phyloP scores from a whole-genome alignment of 2,113 vertebrate genomes.

The Phyllostomus hastatus region DNA sequence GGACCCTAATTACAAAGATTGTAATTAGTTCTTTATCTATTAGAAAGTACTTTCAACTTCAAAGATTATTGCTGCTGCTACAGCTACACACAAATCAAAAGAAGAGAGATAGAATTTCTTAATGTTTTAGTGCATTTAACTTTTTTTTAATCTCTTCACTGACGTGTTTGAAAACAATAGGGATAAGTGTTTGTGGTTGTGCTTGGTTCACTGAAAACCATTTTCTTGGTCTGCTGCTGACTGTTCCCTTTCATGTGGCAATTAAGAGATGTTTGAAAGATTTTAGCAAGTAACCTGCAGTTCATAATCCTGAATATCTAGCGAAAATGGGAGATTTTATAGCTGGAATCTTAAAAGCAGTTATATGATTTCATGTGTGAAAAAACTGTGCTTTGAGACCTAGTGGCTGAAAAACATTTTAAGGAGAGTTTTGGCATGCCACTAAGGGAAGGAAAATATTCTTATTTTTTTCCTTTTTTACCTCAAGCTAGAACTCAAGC shows the following conservation, averaged over 20 bases:
- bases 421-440: not conserved
- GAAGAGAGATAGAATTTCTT: not conserved
- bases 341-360: conserved; percentile 43
- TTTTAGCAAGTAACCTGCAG: conserved; percentile 13
- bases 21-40: not conserved
- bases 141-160: not conserved
- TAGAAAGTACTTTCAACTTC: not conserved
- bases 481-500: not conserved
- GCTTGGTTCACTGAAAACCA: not conserved
- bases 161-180: conserved; percentile 1
- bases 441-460: not conserved
- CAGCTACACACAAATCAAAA: not conserved
- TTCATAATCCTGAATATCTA: not conserved
- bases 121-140: not conserved
- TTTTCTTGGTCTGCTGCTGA: not conserved
- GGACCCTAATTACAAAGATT: not conserved
- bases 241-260: not conserved
- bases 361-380: not conserved
- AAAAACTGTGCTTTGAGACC: not conserved
- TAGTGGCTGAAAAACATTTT: not conserved
- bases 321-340: conserved; percentile 30
- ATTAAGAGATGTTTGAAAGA: not conserved
- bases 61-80: not conserved
- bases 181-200: not conserved
- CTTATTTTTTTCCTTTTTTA: not conserved